Evolutionary conservation across 1,140 invertebrate species (phyloP).

Genomic region (Harpegnathos saltator): DNA sequence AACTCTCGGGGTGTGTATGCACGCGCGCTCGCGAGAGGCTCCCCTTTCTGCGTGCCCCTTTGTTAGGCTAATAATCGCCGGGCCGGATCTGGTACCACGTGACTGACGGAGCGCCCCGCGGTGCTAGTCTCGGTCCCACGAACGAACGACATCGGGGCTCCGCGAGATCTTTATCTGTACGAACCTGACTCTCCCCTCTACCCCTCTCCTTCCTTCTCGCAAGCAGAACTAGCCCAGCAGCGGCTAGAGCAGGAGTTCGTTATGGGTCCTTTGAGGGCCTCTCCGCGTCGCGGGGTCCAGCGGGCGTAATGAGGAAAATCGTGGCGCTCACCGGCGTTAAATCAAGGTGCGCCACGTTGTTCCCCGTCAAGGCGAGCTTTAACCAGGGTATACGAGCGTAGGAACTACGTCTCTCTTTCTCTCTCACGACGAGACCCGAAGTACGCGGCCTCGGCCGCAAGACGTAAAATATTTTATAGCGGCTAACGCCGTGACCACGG

Average conservation of each 20-base stretch:
- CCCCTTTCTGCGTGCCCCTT: constrained; percentile 13
- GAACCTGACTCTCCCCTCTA: neutral
- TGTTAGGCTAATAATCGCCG: constrained; percentile 63
- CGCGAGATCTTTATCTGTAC: constrained; percentile 56
- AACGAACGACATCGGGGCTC: neutral
- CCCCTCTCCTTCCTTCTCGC: too few species aligned
- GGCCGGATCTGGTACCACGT: constrained; percentile 47
- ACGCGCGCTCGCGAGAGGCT: neutral
- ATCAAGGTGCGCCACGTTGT: constrained; percentile 31
- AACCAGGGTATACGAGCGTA: constrained; percentile 42
- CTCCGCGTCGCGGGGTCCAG: neutral
- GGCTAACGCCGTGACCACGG: constrained; percentile 42
- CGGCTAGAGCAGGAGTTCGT: neutral
- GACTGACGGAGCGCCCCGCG: constrained; percentile 43
- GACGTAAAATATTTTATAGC: constrained; percentile 59
- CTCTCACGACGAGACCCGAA: neutral
- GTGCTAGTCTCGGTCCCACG: constrained; percentile 8
- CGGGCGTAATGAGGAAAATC: constrained; percentile 50
- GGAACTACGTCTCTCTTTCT: too few species aligned
- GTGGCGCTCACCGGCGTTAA: constrained; percentile 30
- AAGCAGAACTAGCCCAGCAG: neutral
- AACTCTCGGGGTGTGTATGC: too few species aligned
- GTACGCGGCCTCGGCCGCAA: neutral
- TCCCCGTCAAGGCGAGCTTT: constrained; percentile 10
- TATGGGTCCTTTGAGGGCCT: neutral